Conservation (phyloP, 2,113 vertebrate genomes). For the Cyphomyrus discorhynchus region DNA sequence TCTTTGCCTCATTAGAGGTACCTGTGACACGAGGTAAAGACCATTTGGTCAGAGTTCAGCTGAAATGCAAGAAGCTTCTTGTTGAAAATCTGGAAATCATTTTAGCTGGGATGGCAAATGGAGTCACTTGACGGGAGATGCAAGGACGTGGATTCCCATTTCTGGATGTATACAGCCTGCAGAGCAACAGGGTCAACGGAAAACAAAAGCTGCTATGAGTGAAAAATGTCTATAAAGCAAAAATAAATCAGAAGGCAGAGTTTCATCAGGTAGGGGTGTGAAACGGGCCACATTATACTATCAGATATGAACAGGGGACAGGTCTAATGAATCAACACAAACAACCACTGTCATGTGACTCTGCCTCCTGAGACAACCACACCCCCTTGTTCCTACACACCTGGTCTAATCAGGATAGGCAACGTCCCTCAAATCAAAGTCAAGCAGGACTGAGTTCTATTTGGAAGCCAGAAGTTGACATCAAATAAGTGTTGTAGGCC, state of each 20-base stretch:
- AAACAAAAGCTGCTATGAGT: not conserved
- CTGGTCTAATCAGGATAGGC: not conserved
- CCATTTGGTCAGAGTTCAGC: not conserved
- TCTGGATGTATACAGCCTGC: not conserved
- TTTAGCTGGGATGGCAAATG: not conserved
- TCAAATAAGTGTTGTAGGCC: not conserved
- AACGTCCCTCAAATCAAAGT: not conserved
- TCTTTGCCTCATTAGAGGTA: conserved; percentile 15
- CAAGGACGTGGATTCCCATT: not conserved
- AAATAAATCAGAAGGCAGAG: not conserved
- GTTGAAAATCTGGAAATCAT: not conserved
- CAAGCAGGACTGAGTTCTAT: not conserved
- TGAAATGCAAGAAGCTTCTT: not conserved
- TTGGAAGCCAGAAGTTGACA: not conserved
- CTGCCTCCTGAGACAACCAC: not conserved
- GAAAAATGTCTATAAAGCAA: not conserved
- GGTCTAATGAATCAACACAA: not conserved
- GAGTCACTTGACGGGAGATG: not conserved
- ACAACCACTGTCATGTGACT: not conserved
- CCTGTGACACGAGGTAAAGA: not conserved
- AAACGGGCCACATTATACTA: not conserved
- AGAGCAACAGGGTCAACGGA: not conserved
- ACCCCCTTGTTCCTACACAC: not conserved
- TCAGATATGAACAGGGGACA: not conserved
- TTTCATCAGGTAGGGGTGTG: not conserved